A percentile compares a stretch with the other conserved stretches of the same genome.
These are phyloP conservation scores for Tokudaia muenninki DNA, from an alignment of 2,797 vertebrate genomes.

Conservation along the genomic window DNA sequence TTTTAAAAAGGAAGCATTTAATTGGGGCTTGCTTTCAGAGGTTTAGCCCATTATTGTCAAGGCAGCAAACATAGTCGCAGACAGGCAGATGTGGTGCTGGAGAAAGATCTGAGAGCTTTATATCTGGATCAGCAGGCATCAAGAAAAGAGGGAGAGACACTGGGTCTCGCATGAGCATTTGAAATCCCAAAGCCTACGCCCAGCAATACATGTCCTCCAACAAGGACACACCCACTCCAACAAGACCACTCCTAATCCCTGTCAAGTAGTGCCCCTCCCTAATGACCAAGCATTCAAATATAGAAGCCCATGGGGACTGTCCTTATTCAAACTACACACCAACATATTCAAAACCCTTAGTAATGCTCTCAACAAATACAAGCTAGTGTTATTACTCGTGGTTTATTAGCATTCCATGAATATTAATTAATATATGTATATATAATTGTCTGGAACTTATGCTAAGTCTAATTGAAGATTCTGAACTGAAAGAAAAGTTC, in stretches of 20 bases:
- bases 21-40: neutral
- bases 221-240: neutral
- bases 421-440: neutral
- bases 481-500: slow-evolving; percentile 18
- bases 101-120: neutral
- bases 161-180: neutral
- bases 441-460: neutral
- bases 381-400: neutral
- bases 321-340: neutral
- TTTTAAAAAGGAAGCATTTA: neutral
- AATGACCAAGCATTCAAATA: neutral
- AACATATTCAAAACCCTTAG: slow-evolving; percentile 4
- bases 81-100: neutral
- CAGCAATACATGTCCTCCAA: neutral
- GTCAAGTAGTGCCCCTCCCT: neutral
- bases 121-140: too few relatives aligned
- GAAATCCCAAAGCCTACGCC: neutral
- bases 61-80: neutral
- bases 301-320: neutral
- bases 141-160: neutral
- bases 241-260: neutral
- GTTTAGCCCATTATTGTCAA: neutral
- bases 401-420: slow-evolving; percentile 2
- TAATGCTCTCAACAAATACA: neutral
- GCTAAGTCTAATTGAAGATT: neutral